Evolutionary conservation across 1,140 invertebrate species (phyloP).

Genomic region (Dreissena polymorpha): DNA sequence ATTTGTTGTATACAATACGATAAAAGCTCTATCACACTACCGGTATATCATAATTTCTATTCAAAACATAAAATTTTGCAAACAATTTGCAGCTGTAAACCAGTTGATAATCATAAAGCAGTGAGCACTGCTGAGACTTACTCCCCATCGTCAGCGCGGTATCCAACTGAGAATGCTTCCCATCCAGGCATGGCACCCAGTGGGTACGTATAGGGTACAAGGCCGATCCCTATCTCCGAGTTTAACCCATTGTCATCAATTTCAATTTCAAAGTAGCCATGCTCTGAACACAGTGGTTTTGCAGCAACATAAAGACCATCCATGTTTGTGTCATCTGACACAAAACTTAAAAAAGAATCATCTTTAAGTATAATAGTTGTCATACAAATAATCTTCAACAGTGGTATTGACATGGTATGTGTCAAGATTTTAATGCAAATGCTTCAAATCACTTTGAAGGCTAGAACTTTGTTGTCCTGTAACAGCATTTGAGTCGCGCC

Average conservation of each 20-base stretch:
- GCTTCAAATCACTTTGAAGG: too few relatives aligned
- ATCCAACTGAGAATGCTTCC: conserved; percentile 79
- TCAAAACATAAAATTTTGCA: too few relatives aligned
- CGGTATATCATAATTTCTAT: too few relatives aligned
- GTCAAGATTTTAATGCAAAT: too few relatives aligned
- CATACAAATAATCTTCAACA: neutral
- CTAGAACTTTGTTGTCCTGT: too few relatives aligned
- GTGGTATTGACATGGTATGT: too few relatives aligned
- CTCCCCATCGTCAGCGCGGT: conserved; percentile 80
- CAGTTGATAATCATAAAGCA: too few relatives aligned
- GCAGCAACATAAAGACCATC: conserved; percentile 79
- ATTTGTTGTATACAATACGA: too few relatives aligned
- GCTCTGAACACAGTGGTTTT: conserved; percentile 75
- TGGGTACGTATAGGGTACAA: conserved; percentile 79
- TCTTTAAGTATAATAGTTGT: neutral
- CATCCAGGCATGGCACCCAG: conserved; percentile 80
- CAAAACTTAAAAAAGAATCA: conserved; percentile 51
- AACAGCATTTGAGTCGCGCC: too few relatives aligned
- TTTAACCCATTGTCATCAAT: conserved; percentile 78
- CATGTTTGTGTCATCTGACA: conserved; percentile 72
- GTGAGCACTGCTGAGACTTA: conserved; percentile 60
- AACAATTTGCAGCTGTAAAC: too few relatives aligned
- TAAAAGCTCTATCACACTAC: too few relatives aligned
- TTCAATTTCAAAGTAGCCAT: conserved; percentile 81
- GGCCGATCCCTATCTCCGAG: conserved; percentile 77